Evolutionary conservation across 2,888 invertebrate species (phyloP), one percentile per base, ranked within the genome.

Genomic region (Cabera pusaria): DNA sequence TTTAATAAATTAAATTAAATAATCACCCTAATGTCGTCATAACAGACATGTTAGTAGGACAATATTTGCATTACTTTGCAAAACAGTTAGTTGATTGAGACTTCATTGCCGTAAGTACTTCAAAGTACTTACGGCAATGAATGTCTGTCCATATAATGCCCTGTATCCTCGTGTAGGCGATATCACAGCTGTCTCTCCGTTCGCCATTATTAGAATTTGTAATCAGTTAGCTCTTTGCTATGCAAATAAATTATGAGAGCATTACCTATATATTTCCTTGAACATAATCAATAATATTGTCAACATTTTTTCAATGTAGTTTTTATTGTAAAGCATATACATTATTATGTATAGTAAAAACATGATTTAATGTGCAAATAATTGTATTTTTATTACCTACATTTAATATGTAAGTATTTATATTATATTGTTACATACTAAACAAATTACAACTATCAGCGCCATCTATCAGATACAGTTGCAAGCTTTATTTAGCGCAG

Each of bases 401-500:
- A n/a, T n/a, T n/a, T n/a, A n/a, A n/a, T n/a, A n/a, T n/a, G n/a
- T n/a, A n/a, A n/a, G n/a, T n/a, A n/a, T n/a, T n/a, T 21, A 31
- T 12, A 16, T 23, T 12, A 17, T 18, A 36, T 23, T 23, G 8
- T 41, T 32, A 24, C 14, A 4, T 33, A 41, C 40, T 47, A 16
- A 8, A 16, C 14, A 5, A n/a, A n/a, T n/a, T n/a, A 20, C 9
- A 47, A 52, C 53, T 22, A 38, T 49, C 59, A 59, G 37, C 70
- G 71, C 65, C 70, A 72, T 69, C 75, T 75, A 61, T 52, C 14
- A 40, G 27, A 31, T 50, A 49, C 31, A 22, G 24, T 28, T 20
- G 47, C 37, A 53, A 52, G 44, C 40, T 38, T 16, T 7, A 59
- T 52, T 35, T 59, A 62, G 63, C 59, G 39, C 38, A 49, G 50